Conservation (phyloP, 2,113 vertebrate species). For the Hystrix cristata region DNA sequence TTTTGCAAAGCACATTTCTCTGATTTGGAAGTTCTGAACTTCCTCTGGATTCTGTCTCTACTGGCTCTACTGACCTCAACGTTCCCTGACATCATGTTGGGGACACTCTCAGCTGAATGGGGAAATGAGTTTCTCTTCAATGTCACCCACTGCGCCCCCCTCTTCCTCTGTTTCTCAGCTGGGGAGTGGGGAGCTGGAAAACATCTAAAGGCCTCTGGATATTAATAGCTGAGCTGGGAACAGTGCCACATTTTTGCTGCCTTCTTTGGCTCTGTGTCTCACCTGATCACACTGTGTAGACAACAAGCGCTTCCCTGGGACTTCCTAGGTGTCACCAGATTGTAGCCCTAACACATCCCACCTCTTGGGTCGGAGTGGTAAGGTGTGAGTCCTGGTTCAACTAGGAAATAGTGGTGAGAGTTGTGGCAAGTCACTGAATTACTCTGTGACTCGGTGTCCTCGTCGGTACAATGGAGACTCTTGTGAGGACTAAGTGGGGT, state of each 20-base stretch:
- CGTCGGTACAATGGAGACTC: background rate
- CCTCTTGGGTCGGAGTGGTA: background rate
- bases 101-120: background rate
- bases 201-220: background rate
- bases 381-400: background rate
- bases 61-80: constrained; percentile 52
- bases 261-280: background rate
- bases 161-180: background rate
- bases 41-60: constrained; percentile 60
- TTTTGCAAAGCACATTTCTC: background rate
- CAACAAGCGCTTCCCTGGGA: background rate
- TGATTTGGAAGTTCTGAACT: background rate
- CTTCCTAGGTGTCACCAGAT: background rate
- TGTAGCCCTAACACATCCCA: background rate
- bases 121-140: background rate
- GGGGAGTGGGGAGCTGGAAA: background rate
- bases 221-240: background rate
- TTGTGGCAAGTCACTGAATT: background rate
- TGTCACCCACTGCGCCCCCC: background rate
- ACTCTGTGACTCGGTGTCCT: background rate
- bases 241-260: background rate
- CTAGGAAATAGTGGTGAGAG: background rate
- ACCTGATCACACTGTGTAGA: background rate
- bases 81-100: background rate
- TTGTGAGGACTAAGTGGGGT: background rate